Evolutionary conservation across 2,888 invertebrate genomes (phyloP).

Genomic region (Cerceris ruficornis): DNA sequence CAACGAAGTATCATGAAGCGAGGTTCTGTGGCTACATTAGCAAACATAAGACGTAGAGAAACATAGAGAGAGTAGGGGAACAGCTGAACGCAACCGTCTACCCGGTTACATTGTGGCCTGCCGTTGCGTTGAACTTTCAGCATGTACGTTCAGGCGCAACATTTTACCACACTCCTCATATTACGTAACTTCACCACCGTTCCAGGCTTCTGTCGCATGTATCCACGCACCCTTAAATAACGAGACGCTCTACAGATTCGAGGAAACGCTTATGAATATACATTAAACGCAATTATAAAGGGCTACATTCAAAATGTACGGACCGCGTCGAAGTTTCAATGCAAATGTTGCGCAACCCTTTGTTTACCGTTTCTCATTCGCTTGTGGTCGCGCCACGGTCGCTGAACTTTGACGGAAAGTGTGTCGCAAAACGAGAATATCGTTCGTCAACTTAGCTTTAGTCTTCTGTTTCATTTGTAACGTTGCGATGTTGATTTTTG

Average conservation of each 20-base stretch:
- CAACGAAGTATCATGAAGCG: too few relatives aligned
- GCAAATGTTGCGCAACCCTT: conserved; percentile 15
- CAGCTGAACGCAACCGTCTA: too few relatives aligned
- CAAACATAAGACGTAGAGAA: too few relatives aligned
- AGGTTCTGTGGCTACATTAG: too few relatives aligned
- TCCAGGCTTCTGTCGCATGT: background rate
- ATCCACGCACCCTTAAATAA: background rate
- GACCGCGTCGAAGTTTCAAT: conserved; percentile 28
- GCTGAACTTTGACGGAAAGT: background rate
- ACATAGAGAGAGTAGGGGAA: too few relatives aligned
- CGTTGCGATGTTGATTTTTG: too few relatives aligned
- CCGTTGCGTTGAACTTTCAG: too few relatives aligned
- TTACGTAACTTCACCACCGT: background rate
- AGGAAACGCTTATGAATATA: conserved; percentile 39
- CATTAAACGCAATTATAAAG: conserved; percentile 37
- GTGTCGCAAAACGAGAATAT: background rate
- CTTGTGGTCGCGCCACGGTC: background rate
- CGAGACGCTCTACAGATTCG: background rate
- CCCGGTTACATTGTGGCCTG: too few relatives aligned
- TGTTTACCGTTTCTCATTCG: conserved; percentile 17
- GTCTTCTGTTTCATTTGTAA: too few relatives aligned
- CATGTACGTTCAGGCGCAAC: too few relatives aligned
- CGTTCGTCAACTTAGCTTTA: too few relatives aligned
- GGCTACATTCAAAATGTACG: conserved; percentile 17
- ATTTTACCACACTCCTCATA: too few relatives aligned